Evolutionary conservation across 2,797 vertebrate genomes (phyloP).

Genomic region (Pangasius krempfi): DNA sequence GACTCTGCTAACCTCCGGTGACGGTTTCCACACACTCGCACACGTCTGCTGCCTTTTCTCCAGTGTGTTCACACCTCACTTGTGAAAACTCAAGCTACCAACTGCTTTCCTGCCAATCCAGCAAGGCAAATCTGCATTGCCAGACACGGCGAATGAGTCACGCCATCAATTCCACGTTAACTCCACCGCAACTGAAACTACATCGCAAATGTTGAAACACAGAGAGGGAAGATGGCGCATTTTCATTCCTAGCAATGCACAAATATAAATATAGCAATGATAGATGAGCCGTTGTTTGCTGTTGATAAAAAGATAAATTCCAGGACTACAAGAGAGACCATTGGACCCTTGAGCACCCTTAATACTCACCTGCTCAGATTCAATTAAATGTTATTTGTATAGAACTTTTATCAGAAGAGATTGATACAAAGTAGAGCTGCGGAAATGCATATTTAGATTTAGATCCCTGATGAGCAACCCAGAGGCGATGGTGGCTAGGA

Average conservation of each 20-base stretch:
- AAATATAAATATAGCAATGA: background rate
- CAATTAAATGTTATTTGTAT: too few relatives aligned
- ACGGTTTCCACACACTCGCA: slow-evolving; percentile 42
- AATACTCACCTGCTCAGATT: background rate
- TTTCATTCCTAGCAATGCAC: background rate
- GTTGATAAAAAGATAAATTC: background rate
- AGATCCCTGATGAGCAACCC: background rate
- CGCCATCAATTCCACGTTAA: slow-evolving; percentile 40
- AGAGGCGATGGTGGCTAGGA: background rate
- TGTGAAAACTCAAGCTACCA: slow-evolving; percentile 62
- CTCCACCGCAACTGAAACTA: slow-evolving; percentile 22
- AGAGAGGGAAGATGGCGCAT: background rate
- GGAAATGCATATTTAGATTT: background rate
- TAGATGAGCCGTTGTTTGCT: background rate
- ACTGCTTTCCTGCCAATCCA: slow-evolving; percentile 54
- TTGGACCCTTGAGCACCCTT: background rate
- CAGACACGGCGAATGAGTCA: slow-evolving; percentile 60
- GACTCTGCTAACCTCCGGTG: slow-evolving; percentile 53
- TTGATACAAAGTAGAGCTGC: background rate
- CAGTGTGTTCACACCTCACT: slow-evolving; percentile 60
- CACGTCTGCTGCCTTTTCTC: slow-evolving; percentile 52
- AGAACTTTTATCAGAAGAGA: background rate
- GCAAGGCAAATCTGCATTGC: slow-evolving; percentile 54
- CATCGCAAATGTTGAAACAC: background rate
- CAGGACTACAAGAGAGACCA: background rate